Conservation (phyloP, 2,113 vertebrate genomes). For the Ailurus styani region DNA sequence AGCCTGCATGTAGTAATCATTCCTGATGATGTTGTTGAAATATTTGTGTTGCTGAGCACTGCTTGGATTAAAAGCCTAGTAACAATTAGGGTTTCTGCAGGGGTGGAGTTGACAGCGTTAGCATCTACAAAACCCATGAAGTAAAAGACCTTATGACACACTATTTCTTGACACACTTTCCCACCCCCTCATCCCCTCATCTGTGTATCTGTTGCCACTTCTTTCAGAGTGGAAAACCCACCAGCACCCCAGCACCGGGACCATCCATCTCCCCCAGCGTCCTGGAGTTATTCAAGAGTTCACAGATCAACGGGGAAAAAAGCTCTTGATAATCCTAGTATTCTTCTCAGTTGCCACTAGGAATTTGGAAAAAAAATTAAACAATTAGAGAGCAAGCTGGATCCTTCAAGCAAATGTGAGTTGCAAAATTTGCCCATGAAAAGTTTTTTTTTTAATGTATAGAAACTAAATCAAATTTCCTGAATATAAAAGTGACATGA, state of each 20-base stretch:
- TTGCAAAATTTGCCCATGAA: background rate
- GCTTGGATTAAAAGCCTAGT: background rate
- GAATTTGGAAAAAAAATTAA: background rate
- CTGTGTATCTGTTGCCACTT: too few species aligned
- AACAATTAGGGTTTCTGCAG: fast-evolving
- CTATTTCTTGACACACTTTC: background rate
- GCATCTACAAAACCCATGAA: background rate
- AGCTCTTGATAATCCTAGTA: background rate
- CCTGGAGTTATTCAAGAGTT: background rate
- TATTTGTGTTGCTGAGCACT: too few species aligned
- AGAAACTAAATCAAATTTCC: background rate
- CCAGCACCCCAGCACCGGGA: background rate
- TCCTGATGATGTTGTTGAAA: too few species aligned
- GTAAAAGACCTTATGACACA: background rate
- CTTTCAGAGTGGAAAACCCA: background rate
- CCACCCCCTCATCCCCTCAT: too few species aligned
- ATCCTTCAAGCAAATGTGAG: background rate
- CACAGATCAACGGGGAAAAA: background rate
- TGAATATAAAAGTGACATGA: background rate
- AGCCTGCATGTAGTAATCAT: fast-evolving
- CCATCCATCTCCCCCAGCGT: fast-evolving
- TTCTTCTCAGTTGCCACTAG: background rate
- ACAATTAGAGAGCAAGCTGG: background rate
- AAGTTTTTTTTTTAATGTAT: background rate
- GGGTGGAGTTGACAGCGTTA: too few species aligned